These are phyloP conservation scores for Ophion ventricosus DNA, from an alignment of 2,888 invertebrate species.

Conservation along the genomic window DNA sequence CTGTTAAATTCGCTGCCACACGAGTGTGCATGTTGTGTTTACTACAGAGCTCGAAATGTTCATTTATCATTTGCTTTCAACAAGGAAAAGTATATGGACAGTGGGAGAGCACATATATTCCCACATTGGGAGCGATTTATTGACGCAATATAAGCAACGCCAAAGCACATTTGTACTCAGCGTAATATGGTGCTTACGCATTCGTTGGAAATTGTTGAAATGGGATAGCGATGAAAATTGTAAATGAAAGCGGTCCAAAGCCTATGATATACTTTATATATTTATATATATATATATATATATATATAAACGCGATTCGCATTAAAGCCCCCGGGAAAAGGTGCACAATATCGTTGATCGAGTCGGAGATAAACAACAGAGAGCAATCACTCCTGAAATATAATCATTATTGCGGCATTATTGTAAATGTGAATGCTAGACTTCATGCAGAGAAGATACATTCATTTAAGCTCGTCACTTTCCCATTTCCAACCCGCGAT, in stretches of 20 bases:
- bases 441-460: slow-evolving; percentile 22
- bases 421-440: not conserved
- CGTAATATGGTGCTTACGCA: not conserved
- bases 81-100: not conserved
- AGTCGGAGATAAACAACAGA: not conserved
- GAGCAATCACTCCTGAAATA: slow-evolving; percentile 32
- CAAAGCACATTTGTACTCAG: not conserved
- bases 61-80: slow-evolving; percentile 6
- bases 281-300: not conserved
- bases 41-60: slow-evolving; percentile 9
- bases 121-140: not conserved
- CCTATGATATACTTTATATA: slow-evolving; percentile 4
- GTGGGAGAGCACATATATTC: not conserved
- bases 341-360: slow-evolving; percentile 18
- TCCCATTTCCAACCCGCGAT: not conserved
- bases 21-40: not conserved
- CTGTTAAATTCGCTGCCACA: not conserved
- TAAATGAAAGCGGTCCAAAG: not conserved
- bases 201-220: not conserved
- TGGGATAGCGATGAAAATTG: not conserved
- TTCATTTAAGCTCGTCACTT: slow-evolving; percentile 47
- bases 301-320: not conserved
- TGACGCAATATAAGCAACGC: not conserved
- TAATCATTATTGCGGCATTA: slow-evolving; percentile 55
- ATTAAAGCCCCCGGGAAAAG: not conserved